These are phyloP conservation scores for Nymphicus hollandicus DNA, from an alignment of 2,113 vertebrate genomes.

Conservation along the genomic window DNA sequence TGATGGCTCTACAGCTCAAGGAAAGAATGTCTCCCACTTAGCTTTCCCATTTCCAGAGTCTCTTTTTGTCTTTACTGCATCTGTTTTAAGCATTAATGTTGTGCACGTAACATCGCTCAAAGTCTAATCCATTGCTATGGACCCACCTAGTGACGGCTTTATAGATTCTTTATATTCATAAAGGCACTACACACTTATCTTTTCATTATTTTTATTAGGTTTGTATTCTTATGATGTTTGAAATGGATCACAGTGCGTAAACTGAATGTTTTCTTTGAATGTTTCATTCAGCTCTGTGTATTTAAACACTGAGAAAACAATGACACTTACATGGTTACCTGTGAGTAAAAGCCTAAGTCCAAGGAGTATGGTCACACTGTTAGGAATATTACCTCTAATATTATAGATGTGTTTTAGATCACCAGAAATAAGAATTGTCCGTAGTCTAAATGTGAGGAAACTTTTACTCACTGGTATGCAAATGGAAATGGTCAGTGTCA, in stretches of 20 bases:
- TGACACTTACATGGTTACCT: fast-evolving
- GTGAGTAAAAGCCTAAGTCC: neutral
- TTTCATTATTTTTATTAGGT: neutral
- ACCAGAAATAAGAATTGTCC: neutral
- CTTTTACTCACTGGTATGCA: neutral
- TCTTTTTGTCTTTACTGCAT: neutral
- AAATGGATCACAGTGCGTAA: neutral
- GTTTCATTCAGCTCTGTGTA: neutral
- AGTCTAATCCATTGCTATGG: conserved; percentile 62
- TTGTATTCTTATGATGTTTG: neutral
- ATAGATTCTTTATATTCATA: conserved; percentile 61
- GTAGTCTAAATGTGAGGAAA: neutral
- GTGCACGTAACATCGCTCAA: conserved; percentile 11
- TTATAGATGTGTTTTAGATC: neutral
- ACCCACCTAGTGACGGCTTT: conserved; percentile 75
- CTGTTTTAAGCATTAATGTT: conserved; percentile 40
- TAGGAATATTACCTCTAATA: neutral
- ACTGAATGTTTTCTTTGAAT: neutral
- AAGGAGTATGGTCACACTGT: neutral
- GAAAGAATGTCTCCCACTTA: neutral
- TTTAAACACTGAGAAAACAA: neutral
- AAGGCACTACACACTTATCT: neutral
- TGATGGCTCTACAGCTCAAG: neutral
- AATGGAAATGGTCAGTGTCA: neutral
- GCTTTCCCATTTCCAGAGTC: neutral